Conservation (phyloP, 2,888 invertebrate species). For the Scrobipalpa atriplicella region DNA sequence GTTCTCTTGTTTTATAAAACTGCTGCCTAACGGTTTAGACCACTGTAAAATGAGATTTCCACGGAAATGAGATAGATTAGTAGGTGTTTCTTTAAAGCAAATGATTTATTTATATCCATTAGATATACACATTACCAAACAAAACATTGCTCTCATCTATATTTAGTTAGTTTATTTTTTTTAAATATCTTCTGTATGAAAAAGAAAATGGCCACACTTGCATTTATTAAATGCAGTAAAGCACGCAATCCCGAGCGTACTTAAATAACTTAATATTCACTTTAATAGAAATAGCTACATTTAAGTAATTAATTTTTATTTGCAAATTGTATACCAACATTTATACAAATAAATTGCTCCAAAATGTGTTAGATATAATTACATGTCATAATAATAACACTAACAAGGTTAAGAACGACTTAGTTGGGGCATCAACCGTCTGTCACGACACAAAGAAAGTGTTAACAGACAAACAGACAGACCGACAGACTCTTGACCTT, state of each 20-base stretch:
- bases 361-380: constrained; percentile 21
- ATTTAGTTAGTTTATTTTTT: too few relatives aligned
- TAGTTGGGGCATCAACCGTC: constrained; percentile 43
- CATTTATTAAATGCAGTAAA: constrained; percentile 35
- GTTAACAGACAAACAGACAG: constrained; percentile 44
- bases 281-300: neutral
- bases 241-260: constrained; percentile 47
- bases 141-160: too few relatives aligned
- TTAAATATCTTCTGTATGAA: too few relatives aligned
- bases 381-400: constrained; percentile 46
- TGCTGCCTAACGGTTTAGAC: too few relatives aligned
- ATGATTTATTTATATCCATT: too few relatives aligned
- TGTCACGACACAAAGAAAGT: constrained; percentile 33
- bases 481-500: constrained; percentile 42
- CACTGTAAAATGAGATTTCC: too few relatives aligned
- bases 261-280: constrained; percentile 28
- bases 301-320: constrained; percentile 25
- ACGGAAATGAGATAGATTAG: too few relatives aligned
- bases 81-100: too few relatives aligned
- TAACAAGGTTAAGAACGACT: constrained; percentile 45
- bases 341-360: constrained; percentile 33
- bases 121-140: too few relatives aligned
- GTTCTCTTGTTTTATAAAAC: too few relatives aligned
- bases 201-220: neutral
- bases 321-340: neutral